Base-by-base conservation (phyloP, 2,113 vertebrate species). In the Pseudolaguvia tuberculata region DNA sequence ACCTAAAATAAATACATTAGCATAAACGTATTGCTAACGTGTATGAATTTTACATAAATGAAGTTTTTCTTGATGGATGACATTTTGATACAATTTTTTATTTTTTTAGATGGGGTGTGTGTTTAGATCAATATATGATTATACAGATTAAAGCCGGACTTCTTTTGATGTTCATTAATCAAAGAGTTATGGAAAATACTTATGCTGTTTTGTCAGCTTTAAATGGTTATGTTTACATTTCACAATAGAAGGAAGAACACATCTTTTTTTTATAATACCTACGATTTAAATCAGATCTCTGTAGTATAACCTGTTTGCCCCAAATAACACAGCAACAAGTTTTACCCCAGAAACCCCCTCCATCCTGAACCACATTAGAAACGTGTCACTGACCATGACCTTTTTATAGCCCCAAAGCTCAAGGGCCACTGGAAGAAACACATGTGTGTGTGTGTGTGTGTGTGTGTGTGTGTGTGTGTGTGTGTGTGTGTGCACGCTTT, bases 301-400 rank as follows among this genome's bases (percentile, higher is more conserved):
- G 29, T 48, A 42, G 0, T 17, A 48, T 72, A 58, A 79, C 77
- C 77, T 66, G 67, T 79, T 73, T 70, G 65, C 76, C 45, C 20
- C 70, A 78, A 56, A 76, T 65, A 56, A 78, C 18, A 56, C 72
- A 48, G 73, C 78, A 83, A 85, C 83, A 84, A 71, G 79, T 83
- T 47, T 55, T 80, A 77, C 23, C 57, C 52, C 17, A 11, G 42
- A 45, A 50, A 29, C 67, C 52, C 77, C 70, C 69, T 58, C 61
- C 31, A 57, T 51, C 51, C 20, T 72, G 59, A 76, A 72, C 73
- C 66, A 82, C 82, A 83, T 83, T 79, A 81, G 77, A 82, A 72
- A 79, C 77, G 78, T 73, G 61, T 72, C 80, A 83, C 63, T 80
- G 80, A 80, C 80, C 80, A 75, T 59, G 72, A 76, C 55, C 72